Evolutionary conservation across 2,888 invertebrate species (phyloP), one percentile per base, ranked within the genome.

Genomic region (Hirtodrosophila alboralis): DNA sequence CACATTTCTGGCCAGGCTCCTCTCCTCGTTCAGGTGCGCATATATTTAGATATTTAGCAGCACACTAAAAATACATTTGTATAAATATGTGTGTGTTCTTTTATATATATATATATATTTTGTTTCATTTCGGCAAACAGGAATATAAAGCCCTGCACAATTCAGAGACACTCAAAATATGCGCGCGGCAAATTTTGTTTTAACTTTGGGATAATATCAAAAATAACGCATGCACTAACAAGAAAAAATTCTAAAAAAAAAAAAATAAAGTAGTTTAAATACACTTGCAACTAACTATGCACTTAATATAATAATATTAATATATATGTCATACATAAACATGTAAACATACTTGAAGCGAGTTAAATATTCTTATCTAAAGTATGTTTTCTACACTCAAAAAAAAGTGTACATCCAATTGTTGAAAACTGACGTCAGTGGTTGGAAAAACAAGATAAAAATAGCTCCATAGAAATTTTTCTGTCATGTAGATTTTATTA

Each of bases 11-110:
- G 57, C 49, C 69, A 72, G 67, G 69, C 18, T 18, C 18, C 18
- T 18, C 73, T 70, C 52, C 33, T 34, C 52, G 53, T 63, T 72
- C 73, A 70, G 70, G 70, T 72, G 67, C 66, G 70, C 69, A 76
- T 74, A 84, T 79, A 68, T 85, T 85, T 81, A 84, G 80, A 85
- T 69, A 76, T 83, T 81, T 84, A 76, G 77, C 86, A 76, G 68
- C 65, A 64, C 77, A 79, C 86, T 71, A 85, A 81, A 81, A 85
- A 81, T 81, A 81, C 81, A 84, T 79, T 80, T 67, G 69, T 56
- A 81, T 81, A 81, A 77, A 84, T 79, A 76, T 67, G 69, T 56
- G 61, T 70, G 34, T 67, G 61, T 66, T 56, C 61, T 43, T 38
- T 58, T 41, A 34, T 27, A 23, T 36, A 41, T 5, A 7, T 34